Evolutionary conservation across 2,888 invertebrate species (phyloP), one percentile per base, ranked within the genome.

Genomic region (Caenorhabditis sulstoni): DNA sequence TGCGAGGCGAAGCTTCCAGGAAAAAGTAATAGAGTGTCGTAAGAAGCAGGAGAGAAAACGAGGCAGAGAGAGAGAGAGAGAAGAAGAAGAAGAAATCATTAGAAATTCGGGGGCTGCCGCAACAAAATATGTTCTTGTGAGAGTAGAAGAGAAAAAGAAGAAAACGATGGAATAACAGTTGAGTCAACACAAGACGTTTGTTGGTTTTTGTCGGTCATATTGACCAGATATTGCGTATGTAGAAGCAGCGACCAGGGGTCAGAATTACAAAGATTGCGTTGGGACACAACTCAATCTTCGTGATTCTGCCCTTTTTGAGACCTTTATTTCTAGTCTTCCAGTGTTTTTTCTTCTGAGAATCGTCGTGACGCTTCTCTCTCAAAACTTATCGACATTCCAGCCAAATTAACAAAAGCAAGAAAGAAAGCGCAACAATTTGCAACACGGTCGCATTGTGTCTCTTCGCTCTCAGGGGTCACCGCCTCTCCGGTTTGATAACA

Each of bases 61-160:
- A 58, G 39, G 35, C 52, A n/a, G 44, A 14, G 4, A 22, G 44
- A n/a, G n/a, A n/a, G n/a, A n/a, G n/a, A n/a, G 49, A 23, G 47
- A 11, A 18, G 57, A 59, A 47, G 57, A 29, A 14, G n/a, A n/a
- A 35, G 57, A 66, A 66, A 68, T 68, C 67, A 59, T 68, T 68
- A 52, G 39, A 41, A 59, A 59, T 59, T 58, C 50, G 44, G 29
- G 29, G 29, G 29, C n/a, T n/a, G n/a, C n/a, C n/a, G n/a, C n/a
- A n/a, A n/a, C n/a, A 29, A 29, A 29, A 3, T 3, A 29, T 29
- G 29, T 29, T 29, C 29, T n/a, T n/a, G n/a, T 29, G 29, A 29
- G 29, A 29, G 29, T 29, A 22, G 49, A 22, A 20, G 22, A 22
- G 22, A 22, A 3, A 9, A 22, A 12, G 49, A 20, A 20, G 47